A percentile compares a stretch with the other conserved stretches of the same genome.
Conservation (phyloP, 2,888 invertebrate species). For the Troides oblongomaculatus region DNA sequence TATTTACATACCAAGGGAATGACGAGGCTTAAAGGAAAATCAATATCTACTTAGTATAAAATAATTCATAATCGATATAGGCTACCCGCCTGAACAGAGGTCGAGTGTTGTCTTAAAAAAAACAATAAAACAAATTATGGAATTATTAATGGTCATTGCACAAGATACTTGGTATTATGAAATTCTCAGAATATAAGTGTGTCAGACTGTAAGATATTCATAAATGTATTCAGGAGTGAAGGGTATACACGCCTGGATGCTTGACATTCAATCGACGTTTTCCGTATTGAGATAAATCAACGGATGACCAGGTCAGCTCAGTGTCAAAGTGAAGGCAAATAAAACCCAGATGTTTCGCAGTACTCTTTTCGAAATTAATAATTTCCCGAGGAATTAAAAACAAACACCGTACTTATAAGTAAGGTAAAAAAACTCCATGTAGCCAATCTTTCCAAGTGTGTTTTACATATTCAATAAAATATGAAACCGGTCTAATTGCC, state of each 20-base stretch:
- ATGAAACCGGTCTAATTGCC: constrained; percentile 26
- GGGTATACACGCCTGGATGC: not conserved
- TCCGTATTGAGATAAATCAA: not conserved
- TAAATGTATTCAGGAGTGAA: not conserved
- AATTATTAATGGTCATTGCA: constrained; percentile 20
- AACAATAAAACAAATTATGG: constrained; percentile 9
- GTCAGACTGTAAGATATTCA: not conserved
- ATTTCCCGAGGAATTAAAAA: not conserved
- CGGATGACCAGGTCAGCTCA: not conserved
- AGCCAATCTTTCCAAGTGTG: too few species aligned
- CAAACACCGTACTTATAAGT: not conserved
- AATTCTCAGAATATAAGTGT: constrained; percentile 4
- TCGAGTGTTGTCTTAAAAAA: constrained; percentile 6
- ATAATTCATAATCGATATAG: constrained; percentile 8
- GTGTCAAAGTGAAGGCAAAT: not conserved
- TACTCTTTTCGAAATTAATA: not conserved
- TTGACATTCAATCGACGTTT: not conserved
- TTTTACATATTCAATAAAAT: not conserved
- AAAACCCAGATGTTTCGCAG: not conserved
- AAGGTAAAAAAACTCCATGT: too few species aligned
- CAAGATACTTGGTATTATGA: not conserved
- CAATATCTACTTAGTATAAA: not conserved
- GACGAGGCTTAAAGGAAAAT: constrained; percentile 22
- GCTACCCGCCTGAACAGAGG: constrained; percentile 2
- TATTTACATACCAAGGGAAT: not conserved